These are phyloP conservation scores for Hippocampus kuda DNA, from an alignment of 2,797 vertebrate species.

Conservation along the genomic window DNA sequence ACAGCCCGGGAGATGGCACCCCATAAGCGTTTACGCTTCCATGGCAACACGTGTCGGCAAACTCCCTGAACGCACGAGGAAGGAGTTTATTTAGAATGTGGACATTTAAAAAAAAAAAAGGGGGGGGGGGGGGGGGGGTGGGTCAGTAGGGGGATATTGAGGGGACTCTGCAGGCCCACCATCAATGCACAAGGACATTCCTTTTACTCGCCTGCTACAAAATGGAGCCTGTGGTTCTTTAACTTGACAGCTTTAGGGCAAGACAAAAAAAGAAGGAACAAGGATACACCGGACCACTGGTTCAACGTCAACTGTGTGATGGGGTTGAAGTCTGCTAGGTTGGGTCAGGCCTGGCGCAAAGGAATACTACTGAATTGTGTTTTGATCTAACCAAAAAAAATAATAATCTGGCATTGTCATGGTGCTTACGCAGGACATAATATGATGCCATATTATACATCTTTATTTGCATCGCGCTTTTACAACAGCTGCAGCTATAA, in stretches of 20 bases:
- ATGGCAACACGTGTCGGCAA: conserved; percentile 19
- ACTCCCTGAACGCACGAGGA: not conserved
- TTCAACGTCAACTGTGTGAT: conserved; percentile 13
- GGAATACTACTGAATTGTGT: not conserved
- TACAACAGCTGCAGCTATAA: too few species aligned
- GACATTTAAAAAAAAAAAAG: not conserved
- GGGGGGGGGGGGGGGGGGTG: too few species aligned
- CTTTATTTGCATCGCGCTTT: too few species aligned
- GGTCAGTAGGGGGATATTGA: not conserved
- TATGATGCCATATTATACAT: too few species aligned
- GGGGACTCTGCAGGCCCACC: conserved; percentile 3
- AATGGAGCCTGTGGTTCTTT: conserved; percentile 33
- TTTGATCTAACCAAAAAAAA: not conserved
- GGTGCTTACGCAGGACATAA: too few species aligned
- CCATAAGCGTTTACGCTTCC: conserved; percentile 25
- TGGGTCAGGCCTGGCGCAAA: not conserved
- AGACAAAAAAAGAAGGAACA: conserved; percentile 35
- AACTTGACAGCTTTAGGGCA: conserved; percentile 39
- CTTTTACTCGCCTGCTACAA: conserved; percentile 35
- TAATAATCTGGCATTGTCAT: too few species aligned
- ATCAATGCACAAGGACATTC: conserved; percentile 23
- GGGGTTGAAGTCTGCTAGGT: not conserved
- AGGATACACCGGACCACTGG: conserved; percentile 7
- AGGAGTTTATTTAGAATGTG: not conserved
- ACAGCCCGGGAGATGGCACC: conserved; percentile 14